phyloP scores from a whole-genome alignment of 2,888 invertebrate genomes.

The Acanthosoma haemorrhoidale region DNA sequence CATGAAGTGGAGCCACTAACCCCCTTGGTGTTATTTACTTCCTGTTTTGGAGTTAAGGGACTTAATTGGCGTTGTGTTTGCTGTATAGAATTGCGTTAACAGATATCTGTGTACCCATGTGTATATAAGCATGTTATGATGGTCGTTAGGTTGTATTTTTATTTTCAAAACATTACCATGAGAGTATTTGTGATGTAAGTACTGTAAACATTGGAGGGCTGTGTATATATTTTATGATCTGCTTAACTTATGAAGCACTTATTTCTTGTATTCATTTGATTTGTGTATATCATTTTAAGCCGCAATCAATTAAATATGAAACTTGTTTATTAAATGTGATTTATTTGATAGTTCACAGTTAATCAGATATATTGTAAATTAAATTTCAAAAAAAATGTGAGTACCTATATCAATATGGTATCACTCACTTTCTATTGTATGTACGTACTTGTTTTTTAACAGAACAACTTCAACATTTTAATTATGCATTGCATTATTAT shows the following conservation, averaged over 20 bases:
- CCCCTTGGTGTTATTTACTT: neutral
- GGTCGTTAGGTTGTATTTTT: slow-evolving; percentile 22
- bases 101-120: slow-evolving; percentile 7
- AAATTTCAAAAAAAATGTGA: neutral
- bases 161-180: slow-evolving; percentile 22
- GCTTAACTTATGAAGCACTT: neutral
- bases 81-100: neutral
- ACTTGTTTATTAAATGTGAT: neutral
- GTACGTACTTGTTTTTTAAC: neutral
- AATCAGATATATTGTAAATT: neutral
- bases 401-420: neutral
- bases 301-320: neutral
- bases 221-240: slow-evolving; percentile 30
- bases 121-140: slow-evolving; percentile 16
- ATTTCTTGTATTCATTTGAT: neutral
- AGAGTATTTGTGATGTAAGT: slow-evolving; percentile 29
- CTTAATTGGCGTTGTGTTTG: slow-evolving; percentile 1
- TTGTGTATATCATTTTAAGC: slow-evolving; percentile 17
- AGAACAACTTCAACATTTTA: neutral
- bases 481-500: neutral
- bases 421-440: neutral
- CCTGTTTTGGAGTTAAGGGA: neutral
- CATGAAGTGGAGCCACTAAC: neutral
- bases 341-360: neutral
- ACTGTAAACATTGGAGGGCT: slow-evolving; percentile 28